phyloP scores from a whole-genome alignment of 2,888 invertebrate genomes.

The Drosophila anceps region DNA sequence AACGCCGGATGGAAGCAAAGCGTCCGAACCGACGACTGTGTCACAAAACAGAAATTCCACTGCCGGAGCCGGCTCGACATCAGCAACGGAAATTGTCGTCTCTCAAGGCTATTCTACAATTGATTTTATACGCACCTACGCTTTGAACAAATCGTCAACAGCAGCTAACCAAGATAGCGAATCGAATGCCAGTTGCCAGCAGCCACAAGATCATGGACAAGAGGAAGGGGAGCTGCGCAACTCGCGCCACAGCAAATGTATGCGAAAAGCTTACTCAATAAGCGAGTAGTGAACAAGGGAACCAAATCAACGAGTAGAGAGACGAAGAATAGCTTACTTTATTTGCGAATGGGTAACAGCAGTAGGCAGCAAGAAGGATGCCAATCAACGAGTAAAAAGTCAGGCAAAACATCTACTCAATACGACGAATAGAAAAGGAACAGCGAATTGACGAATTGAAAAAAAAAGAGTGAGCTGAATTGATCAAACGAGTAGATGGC shows the following conservation, averaged over 20 bases:
- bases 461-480: not conserved
- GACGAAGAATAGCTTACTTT: too few relatives aligned
- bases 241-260: constrained; percentile 92
- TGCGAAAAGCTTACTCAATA: constrained; percentile 87
- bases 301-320: not conserved
- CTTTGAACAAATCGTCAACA: constrained; percentile 90
- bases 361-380: not conserved
- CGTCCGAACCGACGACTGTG: constrained; percentile 6
- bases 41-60: constrained; percentile 23
- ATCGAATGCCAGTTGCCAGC: constrained; percentile 82
- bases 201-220: constrained; percentile 86
- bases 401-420: not conserved
- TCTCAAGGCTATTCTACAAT: constrained; percentile 87
- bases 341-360: too few relatives aligned
- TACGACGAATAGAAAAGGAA: not conserved
- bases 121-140: constrained; percentile 97
- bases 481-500: not conserved
- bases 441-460: not conserved
- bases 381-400: not conserved
- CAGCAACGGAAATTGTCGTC: constrained; percentile 27
- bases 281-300: constrained; percentile 85
- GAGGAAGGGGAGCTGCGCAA: constrained; percentile 91
- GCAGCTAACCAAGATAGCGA: constrained; percentile 60
- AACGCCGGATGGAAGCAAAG: constrained; percentile 17
- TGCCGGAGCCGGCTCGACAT: not conserved